These are phyloP conservation scores for Schizopygopsis malacanthus DNA, from an alignment of 2,797 vertebrate species.

Conservation along the genomic window DNA sequence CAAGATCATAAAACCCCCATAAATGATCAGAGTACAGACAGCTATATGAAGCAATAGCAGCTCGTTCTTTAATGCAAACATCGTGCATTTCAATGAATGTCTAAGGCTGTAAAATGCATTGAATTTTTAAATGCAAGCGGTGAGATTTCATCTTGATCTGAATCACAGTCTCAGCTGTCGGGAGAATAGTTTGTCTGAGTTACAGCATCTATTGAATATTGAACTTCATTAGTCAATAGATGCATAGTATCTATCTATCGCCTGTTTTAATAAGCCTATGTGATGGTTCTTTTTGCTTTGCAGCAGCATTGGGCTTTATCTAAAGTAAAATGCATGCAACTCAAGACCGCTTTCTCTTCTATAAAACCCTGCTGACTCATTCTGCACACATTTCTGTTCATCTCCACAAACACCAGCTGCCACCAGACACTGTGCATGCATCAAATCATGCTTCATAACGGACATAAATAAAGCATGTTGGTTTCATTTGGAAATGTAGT, in stretches of 20 bases:
- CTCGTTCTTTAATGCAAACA: neutral
- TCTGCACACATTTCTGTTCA: neutral
- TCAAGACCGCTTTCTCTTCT: neutral
- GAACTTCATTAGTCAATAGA: too few species aligned
- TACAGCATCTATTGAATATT: too few species aligned
- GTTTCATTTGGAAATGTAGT: neutral
- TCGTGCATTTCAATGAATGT: too few species aligned
- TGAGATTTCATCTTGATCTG: neutral
- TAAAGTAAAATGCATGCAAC: neutral
- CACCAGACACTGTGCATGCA: neutral
- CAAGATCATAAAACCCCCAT: conserved; percentile 3
- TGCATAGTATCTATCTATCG: too few species aligned
- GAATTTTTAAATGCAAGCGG: neutral
- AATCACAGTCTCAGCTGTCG: neutral
- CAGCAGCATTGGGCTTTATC: neutral
- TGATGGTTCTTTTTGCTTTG: neutral
- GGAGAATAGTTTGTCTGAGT: too few species aligned
- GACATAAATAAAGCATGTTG: neutral
- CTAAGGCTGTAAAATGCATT: too few species aligned
- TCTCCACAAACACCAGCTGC: neutral
- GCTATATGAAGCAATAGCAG: neutral
- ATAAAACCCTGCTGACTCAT: neutral
- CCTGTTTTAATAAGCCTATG: too few species aligned
- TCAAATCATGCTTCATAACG: neutral
- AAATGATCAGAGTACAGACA: conserved; percentile 10